Conservation (phyloP, 37 sponge, comb jelly and placozoan species). For the Bolinopsis microptera region DNA sequence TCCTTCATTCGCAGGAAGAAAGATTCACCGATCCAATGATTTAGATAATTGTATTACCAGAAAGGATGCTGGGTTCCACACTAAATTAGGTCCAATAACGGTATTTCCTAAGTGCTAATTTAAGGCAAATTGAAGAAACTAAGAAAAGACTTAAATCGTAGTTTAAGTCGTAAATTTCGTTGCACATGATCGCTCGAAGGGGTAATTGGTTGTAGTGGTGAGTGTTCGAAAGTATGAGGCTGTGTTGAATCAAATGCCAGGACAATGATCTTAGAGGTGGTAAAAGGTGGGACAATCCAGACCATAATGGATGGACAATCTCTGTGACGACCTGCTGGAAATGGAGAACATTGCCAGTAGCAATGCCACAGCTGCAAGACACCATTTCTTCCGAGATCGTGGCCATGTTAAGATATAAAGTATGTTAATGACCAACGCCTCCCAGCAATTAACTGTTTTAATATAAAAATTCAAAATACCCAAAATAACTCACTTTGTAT, state of each 20-base stretch:
- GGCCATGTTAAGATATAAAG: too few species aligned
- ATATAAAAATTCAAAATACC: not conserved
- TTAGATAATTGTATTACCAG: not conserved
- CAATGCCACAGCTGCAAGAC: too few species aligned
- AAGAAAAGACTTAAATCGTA: not conserved
- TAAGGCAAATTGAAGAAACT: not conserved
- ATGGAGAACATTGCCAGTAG: too few species aligned
- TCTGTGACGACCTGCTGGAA: too few species aligned
- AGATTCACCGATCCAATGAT: too few species aligned
- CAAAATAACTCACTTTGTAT: constrained; percentile 5
- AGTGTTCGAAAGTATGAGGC: not conserved
- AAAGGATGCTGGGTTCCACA: not conserved
- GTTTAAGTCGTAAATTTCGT: not conserved
- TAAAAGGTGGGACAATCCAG: too few species aligned
- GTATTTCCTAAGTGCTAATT: not conserved
- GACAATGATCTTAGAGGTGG: too few species aligned
- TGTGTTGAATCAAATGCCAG: not conserved
- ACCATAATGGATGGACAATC: too few species aligned
- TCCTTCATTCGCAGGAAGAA: not conserved
- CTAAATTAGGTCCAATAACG: not conserved
- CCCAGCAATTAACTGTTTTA: too few species aligned
- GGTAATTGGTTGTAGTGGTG: not conserved
- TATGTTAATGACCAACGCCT: too few species aligned
- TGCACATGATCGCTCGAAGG: not conserved
- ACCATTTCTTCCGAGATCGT: too few species aligned